These are phyloP conservation scores for Cololabis saira DNA, from an alignment of 2,113 vertebrate species.

Conservation along the genomic window DNA sequence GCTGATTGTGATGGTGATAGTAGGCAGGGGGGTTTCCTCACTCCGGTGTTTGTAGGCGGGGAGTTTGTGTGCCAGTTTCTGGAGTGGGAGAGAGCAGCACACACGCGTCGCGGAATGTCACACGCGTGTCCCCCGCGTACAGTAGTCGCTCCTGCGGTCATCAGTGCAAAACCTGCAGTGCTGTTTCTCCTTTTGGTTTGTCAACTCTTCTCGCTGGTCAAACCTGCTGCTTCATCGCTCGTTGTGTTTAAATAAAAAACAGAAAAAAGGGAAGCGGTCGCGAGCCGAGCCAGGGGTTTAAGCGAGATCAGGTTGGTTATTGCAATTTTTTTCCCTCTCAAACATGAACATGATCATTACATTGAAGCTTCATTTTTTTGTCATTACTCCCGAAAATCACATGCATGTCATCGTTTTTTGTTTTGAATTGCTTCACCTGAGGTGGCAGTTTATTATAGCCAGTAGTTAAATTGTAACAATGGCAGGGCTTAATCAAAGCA, in stretches of 20 bases:
- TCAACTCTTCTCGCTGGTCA: conserved; percentile 68
- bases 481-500: conserved; percentile 41
- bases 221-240: conserved; percentile 82
- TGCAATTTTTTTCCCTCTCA: conserved; percentile 14
- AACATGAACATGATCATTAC: background rate
- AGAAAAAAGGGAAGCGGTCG: conserved; percentile 48
- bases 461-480: conserved; percentile 61
- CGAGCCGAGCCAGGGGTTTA: conserved; percentile 64
- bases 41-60: conserved; percentile 74
- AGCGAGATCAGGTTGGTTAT: conserved; percentile 74
- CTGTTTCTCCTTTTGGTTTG: conserved; percentile 53
- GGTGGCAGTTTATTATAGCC: conserved; percentile 66
- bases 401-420: conserved; percentile 22
- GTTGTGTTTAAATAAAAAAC: conserved; percentile 24
- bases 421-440: conserved; percentile 65
- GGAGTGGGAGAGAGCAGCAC: conserved; percentile 49
- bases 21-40: conserved; percentile 77
- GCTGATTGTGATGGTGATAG: no score
- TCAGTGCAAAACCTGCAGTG: conserved; percentile 5
- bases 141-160: no score
- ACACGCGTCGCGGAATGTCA: conserved; percentile 69
- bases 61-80: conserved; percentile 68
- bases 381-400: conserved; percentile 11
- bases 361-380: background rate
- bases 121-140: conserved; percentile 38